Percentiles rank a stretch among this genome's conserved stretches.
Evolutionary conservation across 2,888 invertebrate species (phyloP).

Genomic region (Subacronicta megacephala): DNA sequence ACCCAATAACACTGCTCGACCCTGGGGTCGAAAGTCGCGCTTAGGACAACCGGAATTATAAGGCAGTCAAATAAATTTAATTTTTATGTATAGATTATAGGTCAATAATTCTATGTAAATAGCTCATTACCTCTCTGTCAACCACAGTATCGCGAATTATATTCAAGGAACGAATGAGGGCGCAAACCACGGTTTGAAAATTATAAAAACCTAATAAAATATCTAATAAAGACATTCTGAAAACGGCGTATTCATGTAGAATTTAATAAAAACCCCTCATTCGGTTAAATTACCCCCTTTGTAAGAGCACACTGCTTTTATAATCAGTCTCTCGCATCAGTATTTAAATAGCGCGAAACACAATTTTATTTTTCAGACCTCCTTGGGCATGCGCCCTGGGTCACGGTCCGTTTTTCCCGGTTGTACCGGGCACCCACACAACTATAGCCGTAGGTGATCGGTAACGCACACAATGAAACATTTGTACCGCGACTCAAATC

Average conservation of each 20-base stretch:
- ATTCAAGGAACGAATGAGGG: constrained; percentile 6
- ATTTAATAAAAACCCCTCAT: constrained; percentile 59
- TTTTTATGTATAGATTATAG: too few species aligned
- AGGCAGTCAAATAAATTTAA: too few species aligned
- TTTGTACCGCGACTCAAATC: constrained; percentile 66
- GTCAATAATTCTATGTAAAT: too few species aligned
- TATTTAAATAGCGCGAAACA: constrained; percentile 78
- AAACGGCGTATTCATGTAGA: constrained; percentile 37
- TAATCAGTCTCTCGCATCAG: constrained; percentile 69
- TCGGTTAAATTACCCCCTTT: constrained; percentile 62
- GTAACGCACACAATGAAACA: constrained; percentile 65
- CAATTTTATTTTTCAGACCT: constrained; percentile 71
- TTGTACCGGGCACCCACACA: constrained; percentile 70
- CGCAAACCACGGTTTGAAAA: constrained; percentile 29
- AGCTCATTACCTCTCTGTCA: neutral
- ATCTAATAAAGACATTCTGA: constrained; percentile 45
- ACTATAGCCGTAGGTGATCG: constrained; percentile 69
- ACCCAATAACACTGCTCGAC: too few species aligned
- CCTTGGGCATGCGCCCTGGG: constrained; percentile 72
- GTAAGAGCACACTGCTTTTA: constrained; percentile 59
- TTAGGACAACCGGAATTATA: too few species aligned
- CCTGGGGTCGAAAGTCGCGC: too few species aligned
- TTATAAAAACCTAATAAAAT: constrained; percentile 51
- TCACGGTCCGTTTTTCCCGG: constrained; percentile 66
- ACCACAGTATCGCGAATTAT: constrained; percentile 5